Conservation (phyloP, 1,140 invertebrate species). For the Drosophila sp. region DNA sequence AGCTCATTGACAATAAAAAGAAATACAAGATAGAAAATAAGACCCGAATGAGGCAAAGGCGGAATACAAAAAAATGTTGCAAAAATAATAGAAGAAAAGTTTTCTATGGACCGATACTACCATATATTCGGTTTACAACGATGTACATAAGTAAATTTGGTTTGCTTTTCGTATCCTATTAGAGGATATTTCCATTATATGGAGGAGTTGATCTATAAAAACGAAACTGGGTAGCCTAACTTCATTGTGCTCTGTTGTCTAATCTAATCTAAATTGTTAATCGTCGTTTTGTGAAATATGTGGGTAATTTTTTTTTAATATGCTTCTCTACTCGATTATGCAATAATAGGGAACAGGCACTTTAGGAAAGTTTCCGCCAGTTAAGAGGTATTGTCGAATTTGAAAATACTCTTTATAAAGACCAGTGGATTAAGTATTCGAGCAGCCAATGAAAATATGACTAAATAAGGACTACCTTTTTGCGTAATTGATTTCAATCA, state of each 20-base stretch:
- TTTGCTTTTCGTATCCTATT: too few species aligned
- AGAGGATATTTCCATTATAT: too few species aligned
- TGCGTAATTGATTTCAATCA: too few species aligned
- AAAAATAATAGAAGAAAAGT: slow-evolving; percentile 53
- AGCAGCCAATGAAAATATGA: too few species aligned
- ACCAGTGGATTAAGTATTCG: too few species aligned
- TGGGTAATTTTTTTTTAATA: neutral
- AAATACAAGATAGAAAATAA: slow-evolving; percentile 17
- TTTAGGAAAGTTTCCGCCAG: neutral
- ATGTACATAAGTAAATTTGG: too few species aligned
- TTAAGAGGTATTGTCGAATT: neutral
- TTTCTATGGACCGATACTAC: slow-evolving; percentile 29
- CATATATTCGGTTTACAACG: too few species aligned
- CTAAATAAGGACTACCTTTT: too few species aligned
- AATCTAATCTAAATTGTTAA: neutral
- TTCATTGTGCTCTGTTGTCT: neutral
- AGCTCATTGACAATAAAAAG: slow-evolving; percentile 60
- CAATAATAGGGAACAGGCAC: neutral
- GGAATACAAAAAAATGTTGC: slow-evolving; percentile 3
- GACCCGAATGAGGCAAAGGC: slow-evolving; percentile 29
- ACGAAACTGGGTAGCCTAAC: too few species aligned
- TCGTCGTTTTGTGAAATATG: neutral
- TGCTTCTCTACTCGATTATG: neutral
- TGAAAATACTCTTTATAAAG: too few species aligned
- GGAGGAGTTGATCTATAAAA: too few species aligned